Conservation (phyloP, 2,888 invertebrate genomes). For the Parelbella ahira region DNA sequence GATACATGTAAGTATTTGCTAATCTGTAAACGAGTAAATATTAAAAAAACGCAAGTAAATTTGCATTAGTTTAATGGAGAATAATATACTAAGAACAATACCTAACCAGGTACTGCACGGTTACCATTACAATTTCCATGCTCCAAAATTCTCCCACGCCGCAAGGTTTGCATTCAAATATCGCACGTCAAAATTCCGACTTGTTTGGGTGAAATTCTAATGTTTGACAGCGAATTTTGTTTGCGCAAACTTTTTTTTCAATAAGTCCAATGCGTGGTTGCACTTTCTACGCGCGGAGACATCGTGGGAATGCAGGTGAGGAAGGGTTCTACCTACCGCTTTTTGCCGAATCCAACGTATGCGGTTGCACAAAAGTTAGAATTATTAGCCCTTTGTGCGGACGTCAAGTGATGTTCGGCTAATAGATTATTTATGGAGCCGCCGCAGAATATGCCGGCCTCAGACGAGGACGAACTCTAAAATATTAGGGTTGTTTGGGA, state of each 20-base stretch:
- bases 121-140: too few relatives aligned
- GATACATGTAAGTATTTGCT: too few relatives aligned
- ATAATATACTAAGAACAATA: too few relatives aligned
- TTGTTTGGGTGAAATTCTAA: constrained; percentile 63
- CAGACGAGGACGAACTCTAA: constrained; percentile 48
- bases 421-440: constrained; percentile 77
- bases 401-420: constrained; percentile 73
- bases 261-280: constrained; percentile 42
- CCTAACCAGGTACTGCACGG: too few relatives aligned
- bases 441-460: constrained; percentile 53
- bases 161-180: constrained; percentile 51
- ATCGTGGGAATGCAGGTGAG: constrained; percentile 79
- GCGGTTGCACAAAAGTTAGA: constrained; percentile 73
- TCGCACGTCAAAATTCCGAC: constrained; percentile 47
- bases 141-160: constrained; percentile 56
- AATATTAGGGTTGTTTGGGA: constrained; percentile 67
- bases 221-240: constrained; percentile 68
- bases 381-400: constrained; percentile 62
- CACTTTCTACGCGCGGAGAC: constrained; percentile 59
- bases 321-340: constrained; percentile 66
- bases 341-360: constrained; percentile 50
- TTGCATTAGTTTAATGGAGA: too few relatives aligned
- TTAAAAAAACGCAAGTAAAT: too few relatives aligned
- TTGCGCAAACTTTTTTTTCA: constrained; percentile 68
- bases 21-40: too few relatives aligned